These are phyloP conservation scores for Proteles cristata DNA, from an alignment of 2,113 vertebrate species.

Conservation along the genomic window DNA sequence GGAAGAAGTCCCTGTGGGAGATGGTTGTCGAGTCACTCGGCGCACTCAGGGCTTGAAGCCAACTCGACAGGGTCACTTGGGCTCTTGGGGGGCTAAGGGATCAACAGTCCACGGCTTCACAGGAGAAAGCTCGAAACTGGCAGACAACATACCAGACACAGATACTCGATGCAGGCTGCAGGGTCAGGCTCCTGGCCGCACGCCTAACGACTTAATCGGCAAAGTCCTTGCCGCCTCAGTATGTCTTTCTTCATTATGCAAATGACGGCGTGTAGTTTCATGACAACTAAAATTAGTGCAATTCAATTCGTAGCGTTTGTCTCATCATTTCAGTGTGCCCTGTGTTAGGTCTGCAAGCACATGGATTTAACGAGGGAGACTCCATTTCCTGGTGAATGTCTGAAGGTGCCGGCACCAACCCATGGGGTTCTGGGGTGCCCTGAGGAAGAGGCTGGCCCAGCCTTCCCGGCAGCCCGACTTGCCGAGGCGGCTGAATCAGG, in stretches of 20 bases:
- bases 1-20: too few species aligned
- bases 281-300: not conserved
- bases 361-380: not conserved
- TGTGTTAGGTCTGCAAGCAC: not conserved
- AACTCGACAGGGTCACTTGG: not conserved
- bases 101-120: not conserved
- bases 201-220: not conserved
- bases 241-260: not conserved
- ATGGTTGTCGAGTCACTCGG: not conserved
- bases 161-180: not conserved
- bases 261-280: not conserved
- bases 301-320: not conserved
- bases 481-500: not conserved
- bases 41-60: not conserved
- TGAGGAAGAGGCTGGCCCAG: rapidly evolving
- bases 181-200: not conserved
- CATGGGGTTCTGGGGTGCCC: not conserved
- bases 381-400: not conserved
- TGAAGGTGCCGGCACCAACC: conserved; percentile 2
- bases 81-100: not conserved
- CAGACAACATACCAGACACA: too few species aligned
- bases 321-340: not conserved
- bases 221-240: not conserved
- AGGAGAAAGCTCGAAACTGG: not conserved
- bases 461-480: not conserved